Evolutionary conservation across 2,888 invertebrate genomes (phyloP).

Genomic region (Tenthredo scrophulariae): DNA sequence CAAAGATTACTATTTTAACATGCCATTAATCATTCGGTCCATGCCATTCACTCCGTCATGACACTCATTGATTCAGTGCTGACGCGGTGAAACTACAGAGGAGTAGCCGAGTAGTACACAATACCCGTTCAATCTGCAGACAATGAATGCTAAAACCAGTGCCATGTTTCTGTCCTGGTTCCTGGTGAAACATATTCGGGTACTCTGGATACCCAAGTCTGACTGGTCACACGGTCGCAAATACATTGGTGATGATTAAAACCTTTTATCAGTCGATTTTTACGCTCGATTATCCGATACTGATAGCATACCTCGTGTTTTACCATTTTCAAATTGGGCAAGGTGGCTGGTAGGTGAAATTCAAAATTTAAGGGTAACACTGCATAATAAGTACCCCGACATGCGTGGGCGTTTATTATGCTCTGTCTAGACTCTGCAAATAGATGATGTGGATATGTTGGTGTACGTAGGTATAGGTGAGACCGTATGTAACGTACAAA

Average conservation of each 20-base stretch:
- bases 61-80: background rate
- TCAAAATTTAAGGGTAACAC: background rate
- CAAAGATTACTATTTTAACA: background rate
- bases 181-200: conserved; percentile 61
- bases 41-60: background rate
- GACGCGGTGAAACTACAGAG: background rate
- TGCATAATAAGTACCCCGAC: background rate
- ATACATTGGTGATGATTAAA: background rate
- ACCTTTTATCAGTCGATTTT: background rate
- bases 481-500: no score
- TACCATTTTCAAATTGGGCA: background rate
- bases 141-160: conserved; percentile 63
- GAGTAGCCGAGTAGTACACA: background rate
- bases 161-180: conserved; percentile 65
- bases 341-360: background rate
- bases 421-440: conserved; percentile 15
- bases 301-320: background rate
- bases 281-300: background rate
- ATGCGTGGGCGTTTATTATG: conserved; percentile 5
- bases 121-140: background rate
- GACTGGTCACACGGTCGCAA: background rate
- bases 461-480: background rate
- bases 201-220: conserved; percentile 31
- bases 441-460: background rate
- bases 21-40: conserved; percentile 10